Evolutionary conservation across 2,797 vertebrate genomes (phyloP).

Genomic region (Anguilla megastoma): DNA sequence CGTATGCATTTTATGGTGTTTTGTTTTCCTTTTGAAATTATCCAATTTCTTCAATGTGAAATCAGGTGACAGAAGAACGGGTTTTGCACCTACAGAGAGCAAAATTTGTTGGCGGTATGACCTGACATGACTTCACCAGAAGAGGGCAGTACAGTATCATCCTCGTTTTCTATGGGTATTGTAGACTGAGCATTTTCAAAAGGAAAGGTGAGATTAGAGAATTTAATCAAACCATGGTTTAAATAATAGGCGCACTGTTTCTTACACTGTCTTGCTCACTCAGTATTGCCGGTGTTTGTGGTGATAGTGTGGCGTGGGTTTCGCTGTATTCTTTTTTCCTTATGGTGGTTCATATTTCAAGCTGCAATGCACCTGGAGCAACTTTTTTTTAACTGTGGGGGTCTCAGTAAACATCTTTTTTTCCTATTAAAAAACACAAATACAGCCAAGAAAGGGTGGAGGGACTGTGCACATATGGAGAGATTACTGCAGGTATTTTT

Average conservation of each 20-base stretch:
- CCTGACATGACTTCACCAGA: constrained; percentile 24
- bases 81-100: background rate
- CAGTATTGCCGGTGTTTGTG: background rate
- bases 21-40: background rate
- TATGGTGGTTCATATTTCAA: background rate
- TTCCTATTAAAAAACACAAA: constrained; percentile 19
- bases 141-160: constrained; percentile 42
- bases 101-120: background rate
- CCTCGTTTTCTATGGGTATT: background rate
- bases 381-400: constrained; percentile 15
- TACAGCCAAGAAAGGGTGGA: constrained; percentile 40
- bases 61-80: background rate
- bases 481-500: constrained; percentile 41
- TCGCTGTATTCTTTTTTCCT: background rate
- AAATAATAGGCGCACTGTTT: constrained; percentile 6
- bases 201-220: background rate
- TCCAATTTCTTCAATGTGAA: background rate
- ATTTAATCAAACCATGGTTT: background rate
- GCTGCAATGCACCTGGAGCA: background rate
- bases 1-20: background rate
- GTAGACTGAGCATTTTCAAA: background rate
- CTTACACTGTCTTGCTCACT: background rate
- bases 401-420: background rate
- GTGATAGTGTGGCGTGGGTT: background rate
- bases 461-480: constrained; percentile 45